Conservation (phyloP, 2,888 invertebrate genomes). For the Tachina grossa region DNA sequence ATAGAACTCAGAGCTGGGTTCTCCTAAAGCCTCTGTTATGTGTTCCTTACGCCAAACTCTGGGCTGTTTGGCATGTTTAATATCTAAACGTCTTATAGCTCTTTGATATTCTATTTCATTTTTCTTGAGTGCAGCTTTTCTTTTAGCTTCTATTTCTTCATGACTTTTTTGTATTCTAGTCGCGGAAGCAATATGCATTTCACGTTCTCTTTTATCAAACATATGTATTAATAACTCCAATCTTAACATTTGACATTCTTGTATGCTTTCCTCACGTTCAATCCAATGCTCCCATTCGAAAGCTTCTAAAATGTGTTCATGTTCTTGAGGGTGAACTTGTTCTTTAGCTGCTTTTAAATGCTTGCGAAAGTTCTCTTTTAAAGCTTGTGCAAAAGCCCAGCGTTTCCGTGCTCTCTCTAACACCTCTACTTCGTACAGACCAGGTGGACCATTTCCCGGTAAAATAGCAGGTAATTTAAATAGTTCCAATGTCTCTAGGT, state of each 20-base stretch:
- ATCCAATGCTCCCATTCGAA: slow-evolving; percentile 93
- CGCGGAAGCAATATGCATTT: slow-evolving; percentile 76
- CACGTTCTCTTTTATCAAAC: slow-evolving; percentile 85
- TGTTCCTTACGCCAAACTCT: slow-evolving; percentile 82
- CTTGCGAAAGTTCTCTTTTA: slow-evolving; percentile 84
- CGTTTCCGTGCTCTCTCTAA: slow-evolving; percentile 88
- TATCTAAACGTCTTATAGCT: slow-evolving; percentile 83
- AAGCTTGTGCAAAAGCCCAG: slow-evolving; percentile 85
- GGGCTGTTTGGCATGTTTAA: slow-evolving; percentile 80
- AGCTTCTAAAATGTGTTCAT: slow-evolving; percentile 88
- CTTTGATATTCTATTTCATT: slow-evolving; percentile 83
- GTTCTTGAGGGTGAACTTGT: slow-evolving; percentile 76
- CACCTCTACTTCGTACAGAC: slow-evolving; percentile 83
- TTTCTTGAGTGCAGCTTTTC: slow-evolving; percentile 84
- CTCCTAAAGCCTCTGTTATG: slow-evolving; percentile 83
- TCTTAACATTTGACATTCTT: slow-evolving; percentile 87
- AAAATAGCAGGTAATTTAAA: slow-evolving; percentile 78
- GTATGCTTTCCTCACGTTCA: slow-evolving; percentile 90
- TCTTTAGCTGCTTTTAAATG: slow-evolving; percentile 84
- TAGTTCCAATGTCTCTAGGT: slow-evolving; percentile 77
- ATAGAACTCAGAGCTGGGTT: slow-evolving; percentile 86
- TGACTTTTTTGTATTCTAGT: slow-evolving; percentile 84
- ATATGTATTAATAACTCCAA: slow-evolving; percentile 84
- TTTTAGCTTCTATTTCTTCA: slow-evolving; percentile 83
- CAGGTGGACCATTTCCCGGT: slow-evolving; percentile 77